Percentiles rank a stretch among this genome's conserved stretches.
phyloP scores from a whole-genome alignment of 2,797 vertebrate species.

The Pempheris klunzingeri region DNA sequence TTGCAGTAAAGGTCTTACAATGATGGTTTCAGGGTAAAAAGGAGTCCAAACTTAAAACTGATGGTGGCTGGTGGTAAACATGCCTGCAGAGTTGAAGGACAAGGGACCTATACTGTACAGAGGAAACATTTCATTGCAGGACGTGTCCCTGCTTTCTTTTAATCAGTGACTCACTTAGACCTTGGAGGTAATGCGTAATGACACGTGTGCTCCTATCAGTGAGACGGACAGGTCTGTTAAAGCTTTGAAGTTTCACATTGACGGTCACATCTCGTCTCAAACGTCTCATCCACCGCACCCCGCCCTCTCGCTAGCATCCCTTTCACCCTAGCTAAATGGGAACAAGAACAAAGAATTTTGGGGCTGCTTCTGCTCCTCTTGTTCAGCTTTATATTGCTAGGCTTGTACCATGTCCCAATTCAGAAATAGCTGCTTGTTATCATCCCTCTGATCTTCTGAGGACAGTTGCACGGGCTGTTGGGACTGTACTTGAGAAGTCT shows the following conservation, averaged over 20 bases:
- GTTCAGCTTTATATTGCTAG: constrained; percentile 36
- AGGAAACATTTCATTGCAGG: constrained; percentile 29
- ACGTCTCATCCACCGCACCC: constrained; percentile 14
- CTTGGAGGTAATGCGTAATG: constrained; percentile 31
- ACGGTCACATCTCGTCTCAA: constrained; percentile 40
- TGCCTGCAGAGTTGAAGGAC: constrained; percentile 35
- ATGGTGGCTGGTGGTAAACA: background rate
- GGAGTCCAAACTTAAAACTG: background rate
- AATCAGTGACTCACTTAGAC: constrained; percentile 59
- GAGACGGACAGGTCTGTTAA: constrained; percentile 45
- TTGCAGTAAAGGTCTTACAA: background rate
- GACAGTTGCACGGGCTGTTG: constrained; percentile 66
- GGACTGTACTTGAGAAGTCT: constrained; percentile 65
- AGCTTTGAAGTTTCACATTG: constrained; percentile 26
- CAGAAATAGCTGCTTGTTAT: constrained; percentile 81
- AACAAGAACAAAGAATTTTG: constrained; percentile 72
- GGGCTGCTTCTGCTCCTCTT: constrained; percentile 36
- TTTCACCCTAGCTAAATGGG: constrained; percentile 54
- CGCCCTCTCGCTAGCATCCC: constrained; percentile 7
- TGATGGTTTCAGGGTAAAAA: background rate
- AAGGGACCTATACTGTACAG: background rate
- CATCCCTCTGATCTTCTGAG: constrained; percentile 79
- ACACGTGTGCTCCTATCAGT: constrained; percentile 34
- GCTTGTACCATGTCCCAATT: constrained; percentile 67
- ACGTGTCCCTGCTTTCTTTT: constrained; percentile 16